Base-by-base conservation (phyloP, 2,888 invertebrate species). In the Zeuzera pyrina region DNA sequence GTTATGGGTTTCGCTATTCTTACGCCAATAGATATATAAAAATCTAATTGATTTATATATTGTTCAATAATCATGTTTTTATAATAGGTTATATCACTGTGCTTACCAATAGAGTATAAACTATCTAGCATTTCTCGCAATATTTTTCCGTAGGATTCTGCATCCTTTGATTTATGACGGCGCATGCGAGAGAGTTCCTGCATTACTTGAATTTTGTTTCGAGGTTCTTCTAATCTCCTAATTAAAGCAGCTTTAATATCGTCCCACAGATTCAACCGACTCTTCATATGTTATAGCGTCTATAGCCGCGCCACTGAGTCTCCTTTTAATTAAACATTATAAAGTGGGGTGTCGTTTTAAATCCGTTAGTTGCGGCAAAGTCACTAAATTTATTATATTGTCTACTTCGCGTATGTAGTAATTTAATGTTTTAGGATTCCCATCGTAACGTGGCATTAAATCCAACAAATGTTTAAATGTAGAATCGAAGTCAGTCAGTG, bases 151-250 rank as follows among this genome's bases (percentile, higher is more conserved):
- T 12, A 36, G 6, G 29, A 11, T 11, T 36, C 36, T 8, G 30
- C 30, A 15, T 29, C 30, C 11, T 36, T 32, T n/a, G 22, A 28
- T 15, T 26, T 24, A 13, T 30, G 10, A 8, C 34, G 29, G n/a
- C 26, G 26, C 6, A 23, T 22, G 3, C 32, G 6, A 2, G 27
- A 26, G 7, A 32, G 27, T 29, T 35, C 29, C 2, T 46, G 36
- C 1, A 46, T 32, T 10, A 49, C 3, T 14, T 48, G 45, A 0
- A 41, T 26, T 30, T 41, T 40, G 2, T 36, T 39, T 2, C 46
- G 15, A 3, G 39, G 42, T 28, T 50, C 45, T 5, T 44, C 44
- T 7, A 46, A 41, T 30, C 41, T 45, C 24, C 31, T 39, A 14
- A 7, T 5, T 4, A 46, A 15, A 0, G 31, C 24, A 0, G 3